Percentiles rank a stretch among this genome's conserved stretches.
These are phyloP conservation scores for Rhipidura dahli DNA, from an alignment of 2,113 vertebrate genomes.

Conservation along the genomic window DNA sequence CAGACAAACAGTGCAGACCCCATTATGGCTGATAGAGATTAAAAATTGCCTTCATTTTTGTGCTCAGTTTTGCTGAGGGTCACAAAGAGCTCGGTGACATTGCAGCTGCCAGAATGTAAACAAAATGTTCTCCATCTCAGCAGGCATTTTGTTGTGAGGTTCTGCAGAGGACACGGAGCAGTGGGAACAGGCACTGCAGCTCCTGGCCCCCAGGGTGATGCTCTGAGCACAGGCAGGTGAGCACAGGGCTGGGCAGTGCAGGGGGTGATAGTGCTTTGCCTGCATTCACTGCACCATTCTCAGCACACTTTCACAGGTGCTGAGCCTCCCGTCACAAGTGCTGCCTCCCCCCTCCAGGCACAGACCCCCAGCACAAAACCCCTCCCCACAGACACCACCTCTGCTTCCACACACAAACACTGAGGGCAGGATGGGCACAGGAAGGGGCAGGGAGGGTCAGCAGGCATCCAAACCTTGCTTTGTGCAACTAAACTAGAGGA, in stretches of 20 bases:
- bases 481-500: accelerated
- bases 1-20: not conserved
- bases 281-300: accelerated
- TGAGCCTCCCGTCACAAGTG: not conserved
- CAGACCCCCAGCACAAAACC: not conserved
- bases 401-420: not conserved
- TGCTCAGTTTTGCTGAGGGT: not conserved
- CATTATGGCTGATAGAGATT: not conserved
- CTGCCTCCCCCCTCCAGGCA: not conserved
- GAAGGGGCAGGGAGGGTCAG: not conserved
- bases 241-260: not conserved
- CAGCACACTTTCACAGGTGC: not conserved
- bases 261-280: not conserved
- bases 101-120: not conserved
- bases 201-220: not conserved
- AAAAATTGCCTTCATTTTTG: not conserved
- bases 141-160: not conserved
- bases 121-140: not conserved
- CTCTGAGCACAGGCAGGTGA: not conserved
- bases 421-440: accelerated
- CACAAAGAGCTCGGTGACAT: not conserved
- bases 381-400: not conserved
- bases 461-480: not conserved
- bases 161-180: not conserved
- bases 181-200: not conserved